Percentiles rank a stretch among this genome's conserved stretches.
Evolutionary conservation across 2,797 vertebrate genomes (phyloP).

Genomic region (Pyrocephalus nanus): DNA sequence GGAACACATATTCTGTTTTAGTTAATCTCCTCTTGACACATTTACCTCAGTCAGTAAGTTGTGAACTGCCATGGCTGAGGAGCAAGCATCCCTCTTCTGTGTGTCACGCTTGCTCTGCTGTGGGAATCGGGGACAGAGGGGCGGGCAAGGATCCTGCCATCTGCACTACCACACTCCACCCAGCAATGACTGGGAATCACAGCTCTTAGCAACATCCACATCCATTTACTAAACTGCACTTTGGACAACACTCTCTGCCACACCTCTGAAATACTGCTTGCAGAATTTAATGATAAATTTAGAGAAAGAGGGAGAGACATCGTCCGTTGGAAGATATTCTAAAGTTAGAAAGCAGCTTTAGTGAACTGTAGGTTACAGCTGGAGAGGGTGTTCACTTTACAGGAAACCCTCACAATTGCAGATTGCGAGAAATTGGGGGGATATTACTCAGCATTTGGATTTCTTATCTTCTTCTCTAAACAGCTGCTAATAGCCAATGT

Average conservation of each 20-base stretch:
- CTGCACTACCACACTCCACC: neutral
- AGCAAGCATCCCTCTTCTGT: neutral
- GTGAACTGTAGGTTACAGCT: neutral
- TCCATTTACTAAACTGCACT: neutral
- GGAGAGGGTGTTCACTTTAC: neutral
- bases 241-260: neutral
- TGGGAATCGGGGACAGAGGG: neutral
- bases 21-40: neutral
- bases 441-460: neutral
- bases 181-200: neutral
- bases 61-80: neutral
- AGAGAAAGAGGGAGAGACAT: neutral
- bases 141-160: neutral
- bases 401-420: neutral
- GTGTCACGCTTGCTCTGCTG: neutral
- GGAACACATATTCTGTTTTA: neutral
- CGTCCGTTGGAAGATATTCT: neutral
- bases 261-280: neutral
- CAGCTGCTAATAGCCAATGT: neutral
- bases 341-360: neutral
- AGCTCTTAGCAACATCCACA: neutral
- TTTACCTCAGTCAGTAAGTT: neutral
- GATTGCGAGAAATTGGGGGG: neutral
- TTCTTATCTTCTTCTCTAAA: neutral
- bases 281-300: neutral